Evolutionary conservation across 2,888 invertebrate species (phyloP).

Genomic region (Timema cristinae): DNA sequence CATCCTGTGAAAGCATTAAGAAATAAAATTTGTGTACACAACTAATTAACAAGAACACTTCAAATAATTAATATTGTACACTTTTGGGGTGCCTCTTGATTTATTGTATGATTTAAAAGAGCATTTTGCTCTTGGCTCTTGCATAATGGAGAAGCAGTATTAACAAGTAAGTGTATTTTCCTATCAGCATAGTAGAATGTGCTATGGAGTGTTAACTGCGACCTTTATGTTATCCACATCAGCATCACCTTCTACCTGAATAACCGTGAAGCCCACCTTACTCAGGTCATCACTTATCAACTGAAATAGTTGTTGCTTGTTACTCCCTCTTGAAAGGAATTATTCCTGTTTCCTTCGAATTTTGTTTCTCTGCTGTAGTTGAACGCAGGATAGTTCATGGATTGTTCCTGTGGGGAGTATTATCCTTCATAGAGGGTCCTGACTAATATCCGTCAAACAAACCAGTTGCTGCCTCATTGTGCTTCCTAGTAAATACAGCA

Average conservation of each 20-base stretch:
- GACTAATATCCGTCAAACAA: neutral
- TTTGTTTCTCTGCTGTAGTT: neutral
- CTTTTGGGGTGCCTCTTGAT: neutral
- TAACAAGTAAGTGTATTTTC: neutral
- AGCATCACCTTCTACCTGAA: neutral
- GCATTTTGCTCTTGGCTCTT: neutral
- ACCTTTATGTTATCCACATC: neutral
- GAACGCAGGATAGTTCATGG: neutral
- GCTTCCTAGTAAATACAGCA: neutral
- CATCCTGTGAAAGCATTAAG: neutral
- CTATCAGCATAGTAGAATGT: neutral
- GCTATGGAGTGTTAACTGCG: neutral
- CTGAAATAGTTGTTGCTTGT: constrained; percentile 5
- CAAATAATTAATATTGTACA: constrained; percentile 1
- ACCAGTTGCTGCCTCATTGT: neutral
- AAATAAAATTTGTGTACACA: neutral
- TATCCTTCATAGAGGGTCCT: neutral
- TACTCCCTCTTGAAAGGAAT: constrained; percentile 3
- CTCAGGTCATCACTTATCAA: neutral
- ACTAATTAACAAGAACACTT: neutral
- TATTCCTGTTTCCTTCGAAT: constrained; percentile 12
- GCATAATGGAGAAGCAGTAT: neutral
- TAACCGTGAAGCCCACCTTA: neutral
- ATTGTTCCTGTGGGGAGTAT: neutral
- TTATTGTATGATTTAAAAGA: neutral